These are phyloP conservation scores for Neosalanx taihuensis DNA, from an alignment of 2,797 vertebrate species.

Conservation along the genomic window DNA sequence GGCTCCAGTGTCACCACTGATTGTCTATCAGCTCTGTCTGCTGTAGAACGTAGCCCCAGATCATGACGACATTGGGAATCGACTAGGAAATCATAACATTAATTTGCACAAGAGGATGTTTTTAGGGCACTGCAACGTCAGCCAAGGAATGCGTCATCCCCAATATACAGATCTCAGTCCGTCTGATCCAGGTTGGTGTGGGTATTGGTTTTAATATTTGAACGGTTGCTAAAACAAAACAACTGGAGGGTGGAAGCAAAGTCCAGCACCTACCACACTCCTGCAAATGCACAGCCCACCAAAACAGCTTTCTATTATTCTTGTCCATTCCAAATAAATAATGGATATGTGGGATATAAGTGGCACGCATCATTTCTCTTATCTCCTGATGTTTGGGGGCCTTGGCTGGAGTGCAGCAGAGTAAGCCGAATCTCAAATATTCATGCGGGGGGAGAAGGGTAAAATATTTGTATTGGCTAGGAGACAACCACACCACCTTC, in stretches of 20 bases:
- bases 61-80: no score
- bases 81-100: no score
- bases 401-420: slow-evolving; percentile 1
- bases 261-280: not conserved
- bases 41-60: no score
- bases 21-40: not conserved
- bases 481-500: not conserved
- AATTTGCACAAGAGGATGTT: no score
- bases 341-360: slow-evolving; percentile 11
- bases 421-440: not conserved
- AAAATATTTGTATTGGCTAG: slow-evolving; percentile 12
- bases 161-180: slow-evolving; percentile 5
- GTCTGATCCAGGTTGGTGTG: no score
- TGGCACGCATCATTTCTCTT: not conserved
- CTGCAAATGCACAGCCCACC: not conserved
- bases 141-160: not conserved
- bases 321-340: slow-evolving; percentile 5
- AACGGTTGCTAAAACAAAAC: slow-evolving; percentile 9
- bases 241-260: not conserved
- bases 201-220: slow-evolving; percentile 14
- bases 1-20: not conserved
- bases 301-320: not conserved
- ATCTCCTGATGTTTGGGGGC: not conserved
- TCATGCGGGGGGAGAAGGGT: not conserved
- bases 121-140: not conserved